A percentile compares a stretch with the other conserved stretches of the same genome.
Conservation (phyloP, 2,113 vertebrate genomes). For the Chaetops frenatus region DNA sequence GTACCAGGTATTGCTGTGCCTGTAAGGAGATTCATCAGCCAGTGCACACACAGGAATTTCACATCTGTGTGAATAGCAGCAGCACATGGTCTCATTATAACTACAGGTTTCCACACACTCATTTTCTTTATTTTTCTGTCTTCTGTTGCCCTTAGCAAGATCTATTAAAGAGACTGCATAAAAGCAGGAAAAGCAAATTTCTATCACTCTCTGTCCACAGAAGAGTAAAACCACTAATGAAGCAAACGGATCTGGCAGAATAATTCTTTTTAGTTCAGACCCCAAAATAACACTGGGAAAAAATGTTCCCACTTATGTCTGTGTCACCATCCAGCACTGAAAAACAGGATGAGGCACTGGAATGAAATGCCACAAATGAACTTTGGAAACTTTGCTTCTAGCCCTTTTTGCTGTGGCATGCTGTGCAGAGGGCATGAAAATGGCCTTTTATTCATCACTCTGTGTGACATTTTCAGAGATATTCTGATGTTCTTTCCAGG, state of each 20-base stretch:
- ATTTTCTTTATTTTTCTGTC: not conserved
- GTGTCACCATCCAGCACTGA: not conserved
- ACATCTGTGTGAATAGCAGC: not conserved
- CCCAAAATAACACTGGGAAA: not conserved
- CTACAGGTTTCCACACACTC: not conserved
- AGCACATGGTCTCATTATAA: not conserved
- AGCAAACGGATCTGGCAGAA: not conserved
- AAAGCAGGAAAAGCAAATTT: not conserved
- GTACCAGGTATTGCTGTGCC: not conserved
- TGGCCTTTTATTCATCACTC: not conserved
- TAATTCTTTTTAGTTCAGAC: not conserved
- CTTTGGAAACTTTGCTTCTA: conserved; percentile 38
- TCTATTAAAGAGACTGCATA: not conserved
- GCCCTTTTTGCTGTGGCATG: not conserved
- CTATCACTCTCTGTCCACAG: not conserved
- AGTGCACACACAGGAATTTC: rapidly evolving
- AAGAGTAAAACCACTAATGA: not conserved
- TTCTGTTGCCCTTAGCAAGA: not conserved
- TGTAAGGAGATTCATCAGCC: not conserved
- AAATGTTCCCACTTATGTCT: not conserved
- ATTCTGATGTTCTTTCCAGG: not conserved
- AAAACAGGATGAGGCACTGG: not conserved
- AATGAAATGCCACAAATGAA: not conserved
- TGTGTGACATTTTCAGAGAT: not conserved
- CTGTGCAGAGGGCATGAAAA: not conserved